Base-by-base conservation (phyloP, 2,888 invertebrate genomes). In the Caenorhabditis japonica region DNA sequence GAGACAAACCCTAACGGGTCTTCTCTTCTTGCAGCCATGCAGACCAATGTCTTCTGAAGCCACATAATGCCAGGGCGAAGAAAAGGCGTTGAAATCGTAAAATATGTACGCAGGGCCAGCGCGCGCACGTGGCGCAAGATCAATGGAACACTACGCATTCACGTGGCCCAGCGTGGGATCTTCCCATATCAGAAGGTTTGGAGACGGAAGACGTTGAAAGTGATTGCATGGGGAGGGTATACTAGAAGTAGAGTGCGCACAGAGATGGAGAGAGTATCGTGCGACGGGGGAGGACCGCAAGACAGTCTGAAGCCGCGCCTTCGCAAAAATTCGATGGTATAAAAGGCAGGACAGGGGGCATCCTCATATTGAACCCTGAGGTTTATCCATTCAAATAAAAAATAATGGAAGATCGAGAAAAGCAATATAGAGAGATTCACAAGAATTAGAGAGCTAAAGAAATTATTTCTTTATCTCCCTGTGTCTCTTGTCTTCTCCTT, bases 141-240 rank as follows among this genome's bases (percentile, higher is more conserved):
- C 64, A 56, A 53, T 56, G 41, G 64, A 64, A 56, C 64, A 64
- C 49, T 49, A 64, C 64, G 56, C 64, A 64, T 64, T 64, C 64
- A 64, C 64, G 64, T 64, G 64, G 64, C n/a, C n/a, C 61, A 34
- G 38, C 53, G 25, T 27, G 52, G 59, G 43, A 64, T 49, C 41
- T 41, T 60, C 43, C 49, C 52, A 41, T 51, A 21, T 38, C 30
- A 7, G 30, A 30, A 30, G 30, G 30, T 21, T 55, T 46, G 52
- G 64, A 64, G 64, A 43, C 41, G 17, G 25, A 12, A 38, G 64
- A 49, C n/a, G 17, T 19, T 13, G 15, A 64, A 33, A 49, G 36
- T 33, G 55, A 56, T 56, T 15, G 39, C 38, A 3, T 39, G 49
- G 43, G 39, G 34, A 38, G 47, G 4, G 43, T 13, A 44, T 39